Evolutionary conservation across 35 echinoderm and acorn worm genomes (phyloP).

Genomic region (Holothuria glaberrima): DNA sequence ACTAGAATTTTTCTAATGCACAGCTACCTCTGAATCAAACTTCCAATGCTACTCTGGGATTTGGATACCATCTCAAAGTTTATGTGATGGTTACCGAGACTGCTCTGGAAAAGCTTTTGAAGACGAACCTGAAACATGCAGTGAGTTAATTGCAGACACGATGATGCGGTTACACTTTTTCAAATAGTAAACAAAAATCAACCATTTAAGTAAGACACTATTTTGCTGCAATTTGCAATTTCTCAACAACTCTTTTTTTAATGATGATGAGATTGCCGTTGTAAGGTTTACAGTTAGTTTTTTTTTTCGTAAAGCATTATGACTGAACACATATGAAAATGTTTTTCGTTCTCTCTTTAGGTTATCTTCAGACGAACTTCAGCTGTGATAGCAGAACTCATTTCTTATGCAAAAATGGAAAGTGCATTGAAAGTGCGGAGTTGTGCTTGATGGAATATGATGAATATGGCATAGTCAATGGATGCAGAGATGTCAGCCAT

Average conservation of each 20-base stretch:
- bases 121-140: not conserved
- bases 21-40: not conserved
- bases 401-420: not conserved
- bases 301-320: no score
- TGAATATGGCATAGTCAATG: not conserved
- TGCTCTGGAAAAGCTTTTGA: slow-evolving; percentile 6
- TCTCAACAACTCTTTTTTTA: not conserved
- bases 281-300: no score
- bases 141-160: not conserved
- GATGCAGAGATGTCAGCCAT: slow-evolving; percentile 13
- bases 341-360: not conserved
- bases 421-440: not conserved
- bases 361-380: not conserved
- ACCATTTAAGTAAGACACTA: not conserved
- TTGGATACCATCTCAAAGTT: not conserved
- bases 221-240: not conserved
- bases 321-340: no score
- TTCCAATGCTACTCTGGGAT: slow-evolving; percentile 16
- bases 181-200: not conserved
- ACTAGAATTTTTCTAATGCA: not conserved
- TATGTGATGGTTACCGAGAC: slow-evolving; percentile 9
- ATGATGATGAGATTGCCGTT: no score
- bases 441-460: not conserved
- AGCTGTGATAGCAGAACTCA: not conserved
- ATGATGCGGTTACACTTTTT: not conserved